Evolutionary conservation across 1,140 invertebrate genomes (phyloP), one percentile per base, ranked within the genome.

Genomic region (Drosophila albomicans): DNA sequence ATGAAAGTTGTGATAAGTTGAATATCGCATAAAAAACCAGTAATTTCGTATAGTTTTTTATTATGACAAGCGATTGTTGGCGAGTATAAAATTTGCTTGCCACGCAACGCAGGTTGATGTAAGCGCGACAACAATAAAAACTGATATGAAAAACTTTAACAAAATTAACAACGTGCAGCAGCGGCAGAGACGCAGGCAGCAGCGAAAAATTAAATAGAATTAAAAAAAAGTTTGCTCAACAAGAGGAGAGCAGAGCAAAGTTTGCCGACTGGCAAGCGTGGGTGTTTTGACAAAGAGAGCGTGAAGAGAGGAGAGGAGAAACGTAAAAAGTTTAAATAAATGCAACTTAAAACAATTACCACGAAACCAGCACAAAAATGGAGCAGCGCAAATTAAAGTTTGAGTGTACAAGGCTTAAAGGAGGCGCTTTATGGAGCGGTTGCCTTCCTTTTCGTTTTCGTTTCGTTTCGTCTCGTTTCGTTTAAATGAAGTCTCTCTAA

Each of bases 341-440:
- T 86, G 75, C 75, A 86, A 81, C 78, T 86, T 86, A 79, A 85
- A 86, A 86, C 82, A 86, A 86, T 86, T 86, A 86, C 82, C 77
- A 72, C 75, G 79, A 78, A 80, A 66, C 67, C 70, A 56, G 49
- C 61, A 51, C 46, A 51, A 63, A 74, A 78, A 74, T 77, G 48
- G 59, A 66, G 45, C 25, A 75, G 62, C 57, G 59, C 11, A 79
- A 59, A 77, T 65, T 69, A 79, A 64, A 76, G 61, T 72, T 76
- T 65, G 52, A 49, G 76, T 70, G 52, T 45, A 28, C 1, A 6
- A 35, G 35, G 15, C 28, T 46, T 58, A 63, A 80, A 82, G 80
- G 32, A 43, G 70, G 45, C 72, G 73, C 75, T 76, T 71, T 68
- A 82, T 82, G 63, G 57, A 43, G 56, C 38, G 35, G 28, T 48